Evolutionary conservation across 1,140 invertebrate species (phyloP), one percentile per base, ranked within the genome.

Genomic region (Ostrea denselamellosa): DNA sequence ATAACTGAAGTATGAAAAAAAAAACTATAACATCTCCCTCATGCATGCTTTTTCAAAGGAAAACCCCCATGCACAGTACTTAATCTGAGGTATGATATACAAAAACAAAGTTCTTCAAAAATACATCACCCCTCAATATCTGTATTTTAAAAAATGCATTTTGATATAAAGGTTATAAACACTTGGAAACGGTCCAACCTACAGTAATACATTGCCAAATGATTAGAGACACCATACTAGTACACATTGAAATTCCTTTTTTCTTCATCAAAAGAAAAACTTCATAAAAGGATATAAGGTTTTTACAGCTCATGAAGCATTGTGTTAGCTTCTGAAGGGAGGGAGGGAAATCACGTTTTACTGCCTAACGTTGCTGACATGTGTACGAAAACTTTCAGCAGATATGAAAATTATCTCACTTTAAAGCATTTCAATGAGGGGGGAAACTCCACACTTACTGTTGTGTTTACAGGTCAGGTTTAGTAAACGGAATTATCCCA

Each of bases 361-460:
- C 22, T 34, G 68, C 25, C 68, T 3, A 77, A 77, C 68, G 25
- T 25, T 34, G 68, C 68, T 8, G 25, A 77, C 22, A 14, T 77
- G 25, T 34, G 14, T 34, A 77, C 28, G 22, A 77, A 77, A 28
- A 77, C 25, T 14, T 25, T 28, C 25, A 77, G 25, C 0, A 77
- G 14, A 34, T 77, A 77, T 77, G 68, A 77, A 77, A 22, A 77
- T 77, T 77, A 25, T 77, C 68, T 34, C 25, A 77, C 25, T 34
- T 77, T 77, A 77, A 34, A 77, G 68, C 25, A 77, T 77, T 77
- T 77, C 68, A 77, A 77, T 77, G 68, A 19, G 56, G 25, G 68
- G 25, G 28, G 25, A 68, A 77, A 77, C 68, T 77, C 10, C 8
- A 25, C 28, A 77, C 25, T 77, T 28, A 77, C 22, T 25, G 8